Percentiles rank a stretch among this genome's conserved stretches.
Conservation (phyloP, 2,113 vertebrate genomes). For the Chionodraco myersi region DNA sequence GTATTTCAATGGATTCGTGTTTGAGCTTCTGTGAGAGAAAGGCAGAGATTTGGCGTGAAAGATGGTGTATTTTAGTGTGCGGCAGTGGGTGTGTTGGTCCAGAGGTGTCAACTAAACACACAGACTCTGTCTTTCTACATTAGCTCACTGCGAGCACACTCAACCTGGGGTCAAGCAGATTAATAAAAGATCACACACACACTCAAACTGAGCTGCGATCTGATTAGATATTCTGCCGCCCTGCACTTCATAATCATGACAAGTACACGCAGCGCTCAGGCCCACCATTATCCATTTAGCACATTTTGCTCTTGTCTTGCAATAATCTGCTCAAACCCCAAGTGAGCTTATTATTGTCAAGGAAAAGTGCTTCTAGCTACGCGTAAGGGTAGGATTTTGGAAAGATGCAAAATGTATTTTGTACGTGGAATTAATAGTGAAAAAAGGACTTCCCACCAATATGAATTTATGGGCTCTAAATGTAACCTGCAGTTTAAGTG, state of each 20-base stretch:
- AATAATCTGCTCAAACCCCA: slow-evolving; percentile 76
- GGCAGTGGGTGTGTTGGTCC: slow-evolving; percentile 20
- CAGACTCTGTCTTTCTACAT: slow-evolving; percentile 90
- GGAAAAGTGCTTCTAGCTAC: slow-evolving; percentile 78
- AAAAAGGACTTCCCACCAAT: slow-evolving; percentile 27
- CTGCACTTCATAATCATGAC: slow-evolving; percentile 75
- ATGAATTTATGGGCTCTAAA: slow-evolving; percentile 16
- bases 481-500: slow-evolving; percentile 13
- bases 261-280: slow-evolving; percentile 54
- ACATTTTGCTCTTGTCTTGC: slow-evolving; percentile 79
- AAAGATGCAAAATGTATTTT: slow-evolving; percentile 54
- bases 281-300: slow-evolving; percentile 80
- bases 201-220: slow-evolving; percentile 79
- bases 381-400: slow-evolving; percentile 53
- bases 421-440: slow-evolving; percentile 41
- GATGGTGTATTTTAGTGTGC: slow-evolving; percentile 83
- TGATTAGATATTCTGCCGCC: slow-evolving; percentile 88
- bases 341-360: slow-evolving; percentile 79
- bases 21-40: slow-evolving; percentile 24
- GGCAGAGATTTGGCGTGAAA: slow-evolving; percentile 31
- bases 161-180: slow-evolving; percentile 97
- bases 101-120: slow-evolving; percentile 89
- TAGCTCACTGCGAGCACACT: slow-evolving; percentile 86
- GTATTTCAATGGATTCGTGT: slow-evolving; percentile 57
- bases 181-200: slow-evolving; percentile 89